Evolutionary conservation across 2,888 invertebrate species (phyloP), one percentile per base, ranked within the genome.

Genomic region (Orchesella flavescens): DNA sequence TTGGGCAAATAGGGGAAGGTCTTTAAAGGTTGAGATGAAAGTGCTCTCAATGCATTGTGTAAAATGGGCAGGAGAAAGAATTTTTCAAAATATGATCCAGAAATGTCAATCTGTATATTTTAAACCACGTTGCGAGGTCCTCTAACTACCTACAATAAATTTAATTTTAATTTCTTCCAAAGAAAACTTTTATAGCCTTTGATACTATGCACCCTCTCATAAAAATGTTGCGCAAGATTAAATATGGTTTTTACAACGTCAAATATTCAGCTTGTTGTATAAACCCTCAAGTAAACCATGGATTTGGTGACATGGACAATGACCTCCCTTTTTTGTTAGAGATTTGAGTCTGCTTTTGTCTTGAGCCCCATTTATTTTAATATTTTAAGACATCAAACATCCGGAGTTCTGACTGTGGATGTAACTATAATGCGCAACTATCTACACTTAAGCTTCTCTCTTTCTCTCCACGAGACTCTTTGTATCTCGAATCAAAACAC

Each of bases 1-100:
- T 75, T 75, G 49, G 74, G 61, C 65, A 66, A 75, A 53, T 65
- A 24, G 65, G 75, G 21, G 59, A 65, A 75, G 75, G 75, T 53
- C 19, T 17, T 19, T 17, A 66, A 23, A 75, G 75, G 66, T 66
- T 53, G 24, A 46, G 23, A 24, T 15, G 3, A 19, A 15, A 46
- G 17, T 68, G 12, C 7, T 21, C n/a, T n/a, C n/a, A 34, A 7
- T 34, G 34, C 7, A 7, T 34, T 34, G 34, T 34, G 34, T 46
- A 21, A 66, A 66, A 66, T 23, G n/a, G n/a, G 7, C 7, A 34
- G 34, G 34, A 34, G 34, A 34, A 34, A 63, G 23, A 34, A 5
- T 15, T 34, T 72, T 19, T 34, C 17, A 23, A 46, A 5, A 24
- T 76, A 57, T 76, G 68, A 66, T 76, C 76, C 76, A 76, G 66